Evolutionary conservation across 2,113 vertebrate species (phyloP), one percentile per base, ranked within the genome.

Genomic region (Zingel zingel): DNA sequence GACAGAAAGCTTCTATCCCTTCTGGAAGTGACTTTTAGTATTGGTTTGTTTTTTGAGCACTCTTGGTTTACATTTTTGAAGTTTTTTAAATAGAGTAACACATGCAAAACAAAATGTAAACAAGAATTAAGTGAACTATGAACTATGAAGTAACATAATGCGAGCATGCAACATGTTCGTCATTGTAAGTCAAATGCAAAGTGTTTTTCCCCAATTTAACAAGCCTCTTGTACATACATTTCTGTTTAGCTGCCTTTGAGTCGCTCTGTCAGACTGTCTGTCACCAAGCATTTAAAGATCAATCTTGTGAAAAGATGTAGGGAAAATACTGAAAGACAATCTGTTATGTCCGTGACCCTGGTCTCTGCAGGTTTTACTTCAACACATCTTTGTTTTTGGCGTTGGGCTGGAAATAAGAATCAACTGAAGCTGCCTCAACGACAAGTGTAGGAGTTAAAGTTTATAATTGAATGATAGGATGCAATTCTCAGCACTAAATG

Each of bases 181-280:
- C 19, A 4, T n/a, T 58, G 25, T 27, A 3, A 25, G 27, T 33
- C 18, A 58, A 18, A 65, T 50, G 12, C 15, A 30, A 50, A 48
- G 25, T 51, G 25, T 39, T 57, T 76, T 36, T 21, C 47, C 43
- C 27, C 9, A n/a, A 13, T 69, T 54, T 18, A 59, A 76, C 23
- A 58, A 23, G 25, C 8, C 3, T 59, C 10, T 21, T 13, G 3
- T 58, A 36, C 63, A 39, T 23, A 10, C 7, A 7, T 82, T 82
- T 77, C 43, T 33, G 57, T 77, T 62, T 84, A 88, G 84, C 88
- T 92, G 91, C 87, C 81, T 72, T 18, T 58, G 62, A 12, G 69
- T 73, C 8, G 1, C 25, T 59, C 66, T 3, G 45, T 47, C 62
- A 51, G 57, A 57, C 47, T n/a, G 27, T 9, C 39, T 39, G 23